phyloP scores from a whole-genome alignment of 2,797 vertebrate genomes.

The Tolypeutes matacus region DNA sequence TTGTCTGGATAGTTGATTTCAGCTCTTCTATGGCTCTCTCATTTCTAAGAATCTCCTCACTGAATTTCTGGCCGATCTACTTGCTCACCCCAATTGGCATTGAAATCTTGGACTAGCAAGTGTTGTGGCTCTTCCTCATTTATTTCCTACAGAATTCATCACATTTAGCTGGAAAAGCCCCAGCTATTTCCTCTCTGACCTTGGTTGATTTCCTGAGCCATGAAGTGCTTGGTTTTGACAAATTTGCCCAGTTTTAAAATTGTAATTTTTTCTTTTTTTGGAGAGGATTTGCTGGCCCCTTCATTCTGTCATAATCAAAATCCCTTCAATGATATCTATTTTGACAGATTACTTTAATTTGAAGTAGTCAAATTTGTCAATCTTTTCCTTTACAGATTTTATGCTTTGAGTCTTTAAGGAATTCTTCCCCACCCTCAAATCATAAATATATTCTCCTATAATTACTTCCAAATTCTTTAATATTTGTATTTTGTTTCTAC shows the following conservation, averaged over 20 bases:
- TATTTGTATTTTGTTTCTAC: background rate
- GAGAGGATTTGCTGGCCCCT: background rate
- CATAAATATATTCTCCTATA: background rate
- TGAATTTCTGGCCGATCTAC: background rate
- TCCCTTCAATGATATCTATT: background rate
- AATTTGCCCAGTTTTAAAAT: background rate
- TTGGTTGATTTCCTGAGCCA: background rate
- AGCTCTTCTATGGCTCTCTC: background rate
- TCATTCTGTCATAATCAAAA: background rate
- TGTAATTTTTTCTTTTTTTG: too few relatives aligned
- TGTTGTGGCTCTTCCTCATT: background rate
- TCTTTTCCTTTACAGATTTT: background rate
- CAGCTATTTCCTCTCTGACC: background rate
- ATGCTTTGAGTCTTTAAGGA: background rate
- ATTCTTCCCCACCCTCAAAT: background rate
- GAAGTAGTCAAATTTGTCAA: background rate
- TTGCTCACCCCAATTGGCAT: background rate
- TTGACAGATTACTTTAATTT: background rate
- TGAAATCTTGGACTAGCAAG: background rate
- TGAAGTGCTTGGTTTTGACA: conserved; percentile 8
- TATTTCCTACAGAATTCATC: background rate
- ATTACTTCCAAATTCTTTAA: background rate
- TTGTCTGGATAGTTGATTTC: background rate
- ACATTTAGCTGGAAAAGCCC: background rate
- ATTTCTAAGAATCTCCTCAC: background rate